phyloP scores from a whole-genome alignment of 30 jellyfish, hydroid and myxozoan species.

The Pseudorhiza aurosa region DNA sequence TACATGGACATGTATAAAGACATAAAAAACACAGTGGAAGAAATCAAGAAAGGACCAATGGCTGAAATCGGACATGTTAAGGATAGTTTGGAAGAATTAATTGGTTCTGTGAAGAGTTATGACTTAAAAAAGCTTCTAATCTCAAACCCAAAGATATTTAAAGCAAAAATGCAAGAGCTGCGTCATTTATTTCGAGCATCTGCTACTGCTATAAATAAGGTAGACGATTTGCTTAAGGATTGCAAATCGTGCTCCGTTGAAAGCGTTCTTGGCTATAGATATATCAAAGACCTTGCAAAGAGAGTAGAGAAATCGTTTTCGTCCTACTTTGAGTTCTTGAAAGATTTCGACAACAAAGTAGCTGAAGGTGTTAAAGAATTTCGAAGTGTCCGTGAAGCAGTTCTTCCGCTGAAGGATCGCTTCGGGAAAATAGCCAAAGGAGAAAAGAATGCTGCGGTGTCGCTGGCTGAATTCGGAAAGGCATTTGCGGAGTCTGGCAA shows the following conservation, averaged over 20 bases:
- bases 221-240: constrained; percentile 65
- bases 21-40: constrained; percentile 56
- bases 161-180: constrained; percentile 66
- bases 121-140: constrained; percentile 66
- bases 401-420: constrained; percentile 38
- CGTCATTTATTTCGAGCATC: constrained; percentile 48
- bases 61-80: constrained; percentile 84
- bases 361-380: constrained; percentile 69
- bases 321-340: constrained; percentile 9
- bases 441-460: constrained; percentile 13
- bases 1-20: constrained; percentile 68
- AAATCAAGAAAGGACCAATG: constrained; percentile 80
- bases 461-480: constrained; percentile 55
- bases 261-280: constrained; percentile 76
- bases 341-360: constrained; percentile 54
- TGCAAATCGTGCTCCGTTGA: constrained; percentile 78
- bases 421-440: constrained; percentile 29
- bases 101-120: constrained; percentile 48
- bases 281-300: constrained; percentile 50
- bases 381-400: constrained; percentile 50
- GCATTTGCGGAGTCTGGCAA: constrained; percentile 56
- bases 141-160: constrained; percentile 71
- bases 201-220: constrained; percentile 32
- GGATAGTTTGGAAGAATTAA: constrained; percentile 71
- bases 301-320: constrained; percentile 29